These are phyloP conservation scores for Ophiothrix spiculata DNA, from an alignment of 35 echinoderm and acorn worm species.

Conservation along the genomic window DNA sequence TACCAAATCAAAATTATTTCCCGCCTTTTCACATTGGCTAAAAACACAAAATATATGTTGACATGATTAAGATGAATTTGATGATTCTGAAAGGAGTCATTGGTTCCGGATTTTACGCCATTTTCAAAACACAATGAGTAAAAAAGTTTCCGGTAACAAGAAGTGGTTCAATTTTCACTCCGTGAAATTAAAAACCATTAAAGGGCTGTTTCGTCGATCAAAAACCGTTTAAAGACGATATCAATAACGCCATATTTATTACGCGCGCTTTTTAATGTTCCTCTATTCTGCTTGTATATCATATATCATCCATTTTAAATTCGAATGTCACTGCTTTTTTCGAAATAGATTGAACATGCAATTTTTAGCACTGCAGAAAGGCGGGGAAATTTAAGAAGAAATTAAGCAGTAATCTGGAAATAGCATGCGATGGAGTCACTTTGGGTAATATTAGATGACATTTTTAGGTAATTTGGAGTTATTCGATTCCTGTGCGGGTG, in stretches of 20 bases:
- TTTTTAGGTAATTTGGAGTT: slow-evolving; percentile 4
- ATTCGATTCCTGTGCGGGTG: neutral
- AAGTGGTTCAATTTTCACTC: neutral
- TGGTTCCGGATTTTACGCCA: neutral
- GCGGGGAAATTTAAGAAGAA: neutral
- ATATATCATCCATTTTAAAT: neutral
- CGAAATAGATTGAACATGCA: neutral
- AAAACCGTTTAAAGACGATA: slow-evolving; percentile 13
- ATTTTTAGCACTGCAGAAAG: neutral
- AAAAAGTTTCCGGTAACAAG: slow-evolving; percentile 4
- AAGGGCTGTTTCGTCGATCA: neutral
- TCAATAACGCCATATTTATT: neutral
- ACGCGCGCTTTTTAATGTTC: neutral
- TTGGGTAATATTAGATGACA: neutral
- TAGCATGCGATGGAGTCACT: neutral
- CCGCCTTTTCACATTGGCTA: neutral
- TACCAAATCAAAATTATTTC: neutral
- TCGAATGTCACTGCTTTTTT: neutral
- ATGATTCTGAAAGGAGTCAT: neutral
- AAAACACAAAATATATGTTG: neutral
- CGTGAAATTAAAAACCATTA: neutral
- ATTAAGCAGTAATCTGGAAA: neutral
- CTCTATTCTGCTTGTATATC: neutral
- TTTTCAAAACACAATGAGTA: neutral
- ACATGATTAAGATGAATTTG: neutral